Base-by-base conservation (phyloP, 2,888 invertebrate species). In the Criorhina ranunculi region DNA sequence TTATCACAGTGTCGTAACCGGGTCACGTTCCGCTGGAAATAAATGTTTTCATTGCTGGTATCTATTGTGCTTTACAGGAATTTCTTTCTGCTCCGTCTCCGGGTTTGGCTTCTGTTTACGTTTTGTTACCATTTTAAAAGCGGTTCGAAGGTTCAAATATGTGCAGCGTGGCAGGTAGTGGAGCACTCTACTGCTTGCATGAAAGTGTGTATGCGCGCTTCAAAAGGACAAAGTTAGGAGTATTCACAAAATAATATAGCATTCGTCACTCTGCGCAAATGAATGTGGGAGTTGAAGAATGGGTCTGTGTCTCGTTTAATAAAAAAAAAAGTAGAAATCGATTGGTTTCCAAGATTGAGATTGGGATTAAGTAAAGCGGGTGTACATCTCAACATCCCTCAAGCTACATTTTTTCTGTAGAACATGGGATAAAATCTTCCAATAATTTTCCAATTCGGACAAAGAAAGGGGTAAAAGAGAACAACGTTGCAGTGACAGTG, bases 21-120 rank as follows among this genome's bases (percentile, higher is more conserved):
- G 85, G 79, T 85, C 85, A 85, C 85, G 85, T 85, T 76, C 40
- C 80, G 75, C 75, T 85, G 53, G 59, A 80, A 85, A 85, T 85
- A 85, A 85, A 85, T 85, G 85, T 85, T 85, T 85, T 80, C 85
- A 85, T 85, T 85, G 85, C 85, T 85, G 57, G 80, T 85, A 85
- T 85, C 85, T 80, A 76, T 85, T 85, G 85, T 85, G 55, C 85
- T 80, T 85, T 80, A 76, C 79, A 79, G 79, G 83, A 85, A 85
- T 75, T 80, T 80, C 80, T 80, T 69, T 80, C 79, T 79, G 79
- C 80, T 69, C 42, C 24, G 35, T 51, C 62, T 70, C 17, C 53
- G 15, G 42, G 44, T 64, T 17, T 33, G 42, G 51, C 33, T 62
- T 46, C 40, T 72, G 78, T 79, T 57, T 69, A 53, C 53, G 46